These are phyloP conservation scores for Sebastes kiyomatsui DNA, from an alignment of 2,797 vertebrate genomes.

Conservation along the genomic window DNA sequence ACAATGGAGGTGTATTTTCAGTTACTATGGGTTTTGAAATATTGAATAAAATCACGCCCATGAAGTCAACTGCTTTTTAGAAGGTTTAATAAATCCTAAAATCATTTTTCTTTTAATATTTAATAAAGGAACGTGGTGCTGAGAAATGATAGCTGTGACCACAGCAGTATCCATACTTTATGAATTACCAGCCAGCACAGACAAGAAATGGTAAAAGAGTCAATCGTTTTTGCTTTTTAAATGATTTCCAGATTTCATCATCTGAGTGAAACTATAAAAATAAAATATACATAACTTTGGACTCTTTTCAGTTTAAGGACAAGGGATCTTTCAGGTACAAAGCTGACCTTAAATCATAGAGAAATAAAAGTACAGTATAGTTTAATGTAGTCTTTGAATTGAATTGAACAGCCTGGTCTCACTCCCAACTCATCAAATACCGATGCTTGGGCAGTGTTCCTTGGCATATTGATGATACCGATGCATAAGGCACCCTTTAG, in stretches of 20 bases:
- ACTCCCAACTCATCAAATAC: too few relatives aligned
- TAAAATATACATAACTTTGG: too few relatives aligned
- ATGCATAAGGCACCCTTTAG: too few relatives aligned
- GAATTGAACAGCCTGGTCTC: too few relatives aligned
- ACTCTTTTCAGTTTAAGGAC: too few relatives aligned
- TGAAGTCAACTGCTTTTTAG: background rate
- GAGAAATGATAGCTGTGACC: background rate
- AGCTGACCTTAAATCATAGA: too few relatives aligned
- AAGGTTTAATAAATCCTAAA: background rate
- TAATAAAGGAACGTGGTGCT: background rate
- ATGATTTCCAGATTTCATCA: background rate
- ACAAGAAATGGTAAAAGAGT: background rate
- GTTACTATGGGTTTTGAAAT: background rate
- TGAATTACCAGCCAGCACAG: background rate
- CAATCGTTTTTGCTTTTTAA: background rate
- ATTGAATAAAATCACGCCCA: background rate
- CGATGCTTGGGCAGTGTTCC: too few relatives aligned
- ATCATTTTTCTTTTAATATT: background rate
- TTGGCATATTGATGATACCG: too few relatives aligned
- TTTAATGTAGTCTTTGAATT: too few relatives aligned
- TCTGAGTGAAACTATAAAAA: too few relatives aligned
- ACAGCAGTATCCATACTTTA: background rate
- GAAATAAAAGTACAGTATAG: too few relatives aligned
- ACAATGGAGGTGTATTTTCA: background rate
- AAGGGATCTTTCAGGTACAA: too few relatives aligned